Evolutionary conservation across 1,140 invertebrate species (phyloP).

Genomic region (Drosophila insularis): DNA sequence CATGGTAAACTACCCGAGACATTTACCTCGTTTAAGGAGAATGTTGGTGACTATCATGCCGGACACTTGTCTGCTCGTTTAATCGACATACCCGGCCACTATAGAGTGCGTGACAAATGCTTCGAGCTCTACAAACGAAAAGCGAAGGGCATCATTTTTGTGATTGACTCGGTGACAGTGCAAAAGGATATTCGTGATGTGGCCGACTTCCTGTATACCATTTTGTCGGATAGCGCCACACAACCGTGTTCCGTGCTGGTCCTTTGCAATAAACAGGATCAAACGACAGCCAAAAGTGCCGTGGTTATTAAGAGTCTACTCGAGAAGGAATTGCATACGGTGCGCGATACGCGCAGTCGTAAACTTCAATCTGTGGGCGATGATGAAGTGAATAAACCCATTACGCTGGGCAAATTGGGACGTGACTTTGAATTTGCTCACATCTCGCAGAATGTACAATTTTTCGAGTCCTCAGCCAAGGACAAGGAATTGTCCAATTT

Average conservation of each 20-base stretch:
- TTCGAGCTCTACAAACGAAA: constrained; percentile 91
- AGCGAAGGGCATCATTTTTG: constrained; percentile 91
- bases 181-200: constrained; percentile 95
- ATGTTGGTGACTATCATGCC: constrained; percentile 87
- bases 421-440: constrained; percentile 93
- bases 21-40: constrained; percentile 93
- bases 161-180: constrained; percentile 92
- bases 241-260: constrained; percentile 89
- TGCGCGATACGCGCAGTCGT: constrained; percentile 90
- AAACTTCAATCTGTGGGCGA: constrained; percentile 89
- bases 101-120: constrained; percentile 91
- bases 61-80: constrained; percentile 87
- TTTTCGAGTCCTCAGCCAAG: constrained; percentile 88
- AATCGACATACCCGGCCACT: constrained; percentile 95
- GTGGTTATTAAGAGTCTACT: constrained; percentile 88
- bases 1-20: constrained; percentile 89
- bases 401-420: constrained; percentile 87
- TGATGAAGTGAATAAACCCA: constrained; percentile 84
- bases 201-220: constrained; percentile 93
- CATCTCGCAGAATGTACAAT: constrained; percentile 87
- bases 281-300: constrained; percentile 88
- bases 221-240: constrained; percentile 88
- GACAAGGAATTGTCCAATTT: constrained; percentile 66
- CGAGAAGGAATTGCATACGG: constrained; percentile 94
- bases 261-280: constrained; percentile 96